These are phyloP conservation scores for Stichopus horrens DNA, from an alignment of 53 echinoderm and acorn worm genomes.

Conservation along the genomic window DNA sequence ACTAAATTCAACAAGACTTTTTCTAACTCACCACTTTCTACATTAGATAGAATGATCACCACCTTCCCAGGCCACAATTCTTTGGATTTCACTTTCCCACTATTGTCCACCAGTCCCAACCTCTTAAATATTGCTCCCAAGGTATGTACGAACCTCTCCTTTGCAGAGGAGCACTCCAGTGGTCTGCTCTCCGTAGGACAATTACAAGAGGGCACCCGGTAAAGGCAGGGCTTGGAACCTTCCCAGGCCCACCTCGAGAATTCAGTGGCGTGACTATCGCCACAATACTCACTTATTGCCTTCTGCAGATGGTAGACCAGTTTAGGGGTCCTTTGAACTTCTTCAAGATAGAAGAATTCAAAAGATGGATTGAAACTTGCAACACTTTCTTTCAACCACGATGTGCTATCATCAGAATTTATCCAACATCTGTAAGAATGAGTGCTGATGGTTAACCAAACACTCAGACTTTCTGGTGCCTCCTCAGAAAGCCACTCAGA, in stretches of 20 bases:
- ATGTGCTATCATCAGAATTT: background rate
- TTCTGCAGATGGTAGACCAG: background rate
- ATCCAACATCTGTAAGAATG: slow-evolving; percentile 9
- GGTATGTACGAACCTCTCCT: background rate
- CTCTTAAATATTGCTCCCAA: background rate
- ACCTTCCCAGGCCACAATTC: slow-evolving; percentile 3
- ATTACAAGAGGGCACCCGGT: background rate
- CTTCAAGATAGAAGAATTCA: background rate
- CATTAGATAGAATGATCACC: background rate
- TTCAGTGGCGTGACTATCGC: background rate
- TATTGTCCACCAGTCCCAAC: background rate
- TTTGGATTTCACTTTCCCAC: background rate
- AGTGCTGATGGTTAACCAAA: background rate
- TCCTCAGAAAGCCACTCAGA: background rate
- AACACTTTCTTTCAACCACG: background rate
- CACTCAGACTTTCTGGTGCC: background rate
- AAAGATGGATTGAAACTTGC: background rate
- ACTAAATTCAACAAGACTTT: background rate
- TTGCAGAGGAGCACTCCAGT: background rate
- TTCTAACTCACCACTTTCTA: background rate
- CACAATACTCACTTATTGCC: slow-evolving; percentile 4
- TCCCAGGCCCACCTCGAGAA: background rate
- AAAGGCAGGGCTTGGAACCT: background rate
- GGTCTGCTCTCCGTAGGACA: background rate
- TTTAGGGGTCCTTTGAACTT: slow-evolving; percentile 8